These are phyloP conservation scores for Coracias cyanogaster DNA, from an alignment of 2,797 vertebrate genomes.

Conservation along the genomic window DNA sequence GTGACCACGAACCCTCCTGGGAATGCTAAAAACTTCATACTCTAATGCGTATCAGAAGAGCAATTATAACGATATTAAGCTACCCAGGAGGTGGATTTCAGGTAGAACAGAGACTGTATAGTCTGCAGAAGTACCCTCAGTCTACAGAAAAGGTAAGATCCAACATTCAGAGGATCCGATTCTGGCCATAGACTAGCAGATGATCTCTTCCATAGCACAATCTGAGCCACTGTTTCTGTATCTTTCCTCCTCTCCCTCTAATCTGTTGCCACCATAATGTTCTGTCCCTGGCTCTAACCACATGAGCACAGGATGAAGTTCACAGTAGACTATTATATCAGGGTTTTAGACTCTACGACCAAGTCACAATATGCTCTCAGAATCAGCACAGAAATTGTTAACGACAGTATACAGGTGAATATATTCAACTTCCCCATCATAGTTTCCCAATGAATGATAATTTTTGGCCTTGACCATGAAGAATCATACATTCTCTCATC, in stretches of 20 bases:
- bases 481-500: not conserved
- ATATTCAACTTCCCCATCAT: not conserved
- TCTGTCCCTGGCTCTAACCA: not conserved
- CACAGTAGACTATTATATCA: not conserved
- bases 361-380: not conserved
- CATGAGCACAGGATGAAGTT: not conserved
- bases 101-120: not conserved
- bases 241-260: not conserved
- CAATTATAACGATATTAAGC: not conserved
- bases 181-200: not conserved
- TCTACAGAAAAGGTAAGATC: not conserved
- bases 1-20: not conserved
- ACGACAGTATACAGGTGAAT: not conserved
- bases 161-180: not conserved
- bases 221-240: not conserved
- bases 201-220: not conserved
- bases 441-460: not conserved
- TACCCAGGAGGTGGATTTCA: not conserved
- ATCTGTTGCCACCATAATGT: not conserved
- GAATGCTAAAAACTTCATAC: not conserved
- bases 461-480: not conserved
- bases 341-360: not conserved
- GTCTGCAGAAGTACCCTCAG: not conserved
- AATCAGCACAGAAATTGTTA: not conserved
- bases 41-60: not conserved